Conservation (phyloP, 2,888 invertebrate species). For the Ochropleura leucogaster region DNA sequence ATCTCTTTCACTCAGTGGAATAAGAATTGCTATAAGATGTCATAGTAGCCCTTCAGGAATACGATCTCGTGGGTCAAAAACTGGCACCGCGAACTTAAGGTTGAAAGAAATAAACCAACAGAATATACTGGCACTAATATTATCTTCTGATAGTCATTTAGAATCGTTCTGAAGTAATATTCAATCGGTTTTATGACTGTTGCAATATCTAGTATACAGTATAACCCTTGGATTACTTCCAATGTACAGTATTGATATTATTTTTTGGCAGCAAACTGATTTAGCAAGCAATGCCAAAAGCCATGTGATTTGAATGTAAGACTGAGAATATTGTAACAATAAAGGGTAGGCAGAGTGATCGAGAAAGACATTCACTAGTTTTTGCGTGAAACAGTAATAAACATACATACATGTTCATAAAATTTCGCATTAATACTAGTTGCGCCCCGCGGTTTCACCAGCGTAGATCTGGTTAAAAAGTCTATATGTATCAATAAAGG, state of each 20-base stretch:
- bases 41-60: too few species aligned
- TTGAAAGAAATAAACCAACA: not conserved
- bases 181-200: constrained; percentile 46
- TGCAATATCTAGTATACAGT: constrained; percentile 28
- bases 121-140: not conserved
- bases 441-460: too few species aligned
- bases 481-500: too few species aligned
- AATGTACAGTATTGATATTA: constrained; percentile 54
- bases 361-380: not conserved
- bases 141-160: not conserved
- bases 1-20: too few species aligned
- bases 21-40: too few species aligned
- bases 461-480: too few species aligned
- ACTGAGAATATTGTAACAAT: constrained; percentile 4
- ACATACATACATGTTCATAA: too few species aligned
- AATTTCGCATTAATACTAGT: too few species aligned
- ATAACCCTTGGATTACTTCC: constrained; percentile 59
- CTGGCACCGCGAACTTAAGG: too few species aligned
- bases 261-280: constrained; percentile 56
- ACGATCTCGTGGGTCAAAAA: too few species aligned
- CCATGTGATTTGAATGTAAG: constrained; percentile 30
- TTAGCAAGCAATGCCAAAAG: constrained; percentile 51
- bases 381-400: too few species aligned
- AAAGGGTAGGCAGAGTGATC: not conserved
- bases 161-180: constrained; percentile 34